These are phyloP conservation scores for Triplophysa rosa DNA, from an alignment of 2,113 vertebrate genomes.

Conservation along the genomic window DNA sequence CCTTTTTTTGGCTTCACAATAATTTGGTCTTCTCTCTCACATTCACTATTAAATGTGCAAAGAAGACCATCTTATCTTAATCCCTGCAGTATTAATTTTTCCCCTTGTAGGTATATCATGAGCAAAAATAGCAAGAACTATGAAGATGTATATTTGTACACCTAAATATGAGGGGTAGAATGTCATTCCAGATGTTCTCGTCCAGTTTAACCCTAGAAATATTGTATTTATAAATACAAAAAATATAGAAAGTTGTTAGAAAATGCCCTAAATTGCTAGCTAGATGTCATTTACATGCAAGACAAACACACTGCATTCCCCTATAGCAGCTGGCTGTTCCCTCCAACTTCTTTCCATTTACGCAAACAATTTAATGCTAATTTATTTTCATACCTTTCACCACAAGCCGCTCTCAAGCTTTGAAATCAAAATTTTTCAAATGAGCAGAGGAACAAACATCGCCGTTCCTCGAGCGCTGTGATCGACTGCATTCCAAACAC, in stretches of 20 bases:
- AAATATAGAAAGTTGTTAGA: not conserved
- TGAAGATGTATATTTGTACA: too few relatives aligned
- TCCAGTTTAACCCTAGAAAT: too few relatives aligned
- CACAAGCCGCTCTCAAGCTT: conserved; percentile 30
- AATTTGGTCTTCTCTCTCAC: conserved; percentile 56
- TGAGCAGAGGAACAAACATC: conserved; percentile 29
- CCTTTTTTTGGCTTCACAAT: conserved; percentile 55
- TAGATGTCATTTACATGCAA: not conserved
- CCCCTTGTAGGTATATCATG: too few relatives aligned
- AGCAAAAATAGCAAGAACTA: too few relatives aligned
- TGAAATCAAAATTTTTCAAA: conserved; percentile 35
- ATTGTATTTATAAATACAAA: too few relatives aligned
- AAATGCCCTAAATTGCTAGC: not conserved
- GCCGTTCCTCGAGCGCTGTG: conserved; percentile 13
- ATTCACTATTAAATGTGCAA: too few relatives aligned
- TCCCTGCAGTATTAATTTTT: too few relatives aligned
- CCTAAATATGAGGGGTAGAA: too few relatives aligned
- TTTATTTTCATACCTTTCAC: conserved; percentile 37
- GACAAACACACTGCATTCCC: not conserved
- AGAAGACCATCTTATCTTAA: too few relatives aligned
- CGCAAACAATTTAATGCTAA: conserved; percentile 33
- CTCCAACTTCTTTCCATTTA: not conserved
- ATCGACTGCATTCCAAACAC: conserved; percentile 22
- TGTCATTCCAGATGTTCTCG: too few relatives aligned
- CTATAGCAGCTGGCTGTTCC: conserved; percentile 12